These are phyloP conservation scores for Sorex araneus DNA, from an alignment of 2,113 vertebrate genomes.

Conservation along the genomic window DNA sequence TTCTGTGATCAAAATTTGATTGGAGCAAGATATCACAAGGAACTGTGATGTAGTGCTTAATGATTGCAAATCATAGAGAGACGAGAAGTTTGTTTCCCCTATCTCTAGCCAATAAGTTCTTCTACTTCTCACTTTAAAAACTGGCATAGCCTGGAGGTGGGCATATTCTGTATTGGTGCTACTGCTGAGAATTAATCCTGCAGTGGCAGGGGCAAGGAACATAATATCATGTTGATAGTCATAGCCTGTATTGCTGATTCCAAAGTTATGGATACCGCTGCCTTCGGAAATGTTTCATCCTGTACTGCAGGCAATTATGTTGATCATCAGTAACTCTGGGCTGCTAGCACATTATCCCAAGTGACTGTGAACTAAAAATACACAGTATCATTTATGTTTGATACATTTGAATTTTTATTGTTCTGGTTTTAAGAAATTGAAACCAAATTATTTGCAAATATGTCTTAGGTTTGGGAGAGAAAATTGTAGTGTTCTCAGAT, in stretches of 20 bases:
- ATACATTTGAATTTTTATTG: conserved; percentile 49
- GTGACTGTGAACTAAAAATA: conserved; percentile 38
- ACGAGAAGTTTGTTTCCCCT: background rate
- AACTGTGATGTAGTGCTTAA: background rate
- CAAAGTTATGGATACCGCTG: background rate
- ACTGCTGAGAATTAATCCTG: background rate
- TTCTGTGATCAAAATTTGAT: conserved; percentile 43
- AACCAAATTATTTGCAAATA: conserved; percentile 71
- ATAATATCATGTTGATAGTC: background rate
- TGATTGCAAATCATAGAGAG: background rate
- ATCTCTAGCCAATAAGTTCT: background rate
- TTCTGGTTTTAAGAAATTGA: conserved; percentile 62
- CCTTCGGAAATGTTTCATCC: conserved; percentile 37
- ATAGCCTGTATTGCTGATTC: background rate
- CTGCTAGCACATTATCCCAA: background rate
- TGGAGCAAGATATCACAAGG: background rate
- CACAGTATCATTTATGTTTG: conserved; percentile 32
- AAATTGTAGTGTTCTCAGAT: conserved; percentile 49
- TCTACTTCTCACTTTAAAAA: background rate
- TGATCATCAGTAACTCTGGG: background rate
- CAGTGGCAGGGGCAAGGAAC: background rate
- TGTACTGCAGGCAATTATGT: background rate
- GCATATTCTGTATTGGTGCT: accelerated
- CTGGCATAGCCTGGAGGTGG: background rate
- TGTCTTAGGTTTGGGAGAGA: conserved; percentile 41